These are phyloP conservation scores for Ophioninae sp. DNA, from an alignment of 2,888 invertebrate genomes.

Conservation along the genomic window DNA sequence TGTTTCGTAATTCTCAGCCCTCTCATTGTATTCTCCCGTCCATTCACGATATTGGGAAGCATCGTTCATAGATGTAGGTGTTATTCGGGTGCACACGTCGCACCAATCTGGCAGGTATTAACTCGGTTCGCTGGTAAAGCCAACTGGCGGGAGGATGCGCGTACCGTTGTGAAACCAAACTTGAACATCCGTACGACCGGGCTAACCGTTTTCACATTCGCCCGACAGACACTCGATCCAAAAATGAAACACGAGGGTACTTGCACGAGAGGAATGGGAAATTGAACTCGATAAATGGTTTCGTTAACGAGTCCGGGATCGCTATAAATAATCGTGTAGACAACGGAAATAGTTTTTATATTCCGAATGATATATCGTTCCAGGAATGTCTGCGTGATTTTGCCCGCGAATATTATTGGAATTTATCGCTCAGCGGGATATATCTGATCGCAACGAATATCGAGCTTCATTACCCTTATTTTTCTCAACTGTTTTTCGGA, in stretches of 20 bases:
- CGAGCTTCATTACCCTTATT: neutral
- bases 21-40: conserved; percentile 20
- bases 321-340: conserved; percentile 65
- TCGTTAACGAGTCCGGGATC: conserved; percentile 62
- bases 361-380: conserved; percentile 63
- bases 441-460: conserved; percentile 15
- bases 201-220: conserved; percentile 26
- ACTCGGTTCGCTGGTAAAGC: conserved; percentile 29
- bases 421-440: conserved; percentile 3
- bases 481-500: neutral
- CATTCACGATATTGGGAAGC: conserved; percentile 43
- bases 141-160: conserved; percentile 55
- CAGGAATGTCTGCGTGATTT: conserved; percentile 16
- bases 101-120: conserved; percentile 63
- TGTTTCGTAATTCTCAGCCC: conserved; percentile 45
- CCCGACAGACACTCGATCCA: conserved; percentile 52
- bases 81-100: conserved; percentile 11
- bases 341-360: conserved; percentile 39
- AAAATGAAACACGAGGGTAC: conserved; percentile 39
- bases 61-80: neutral
- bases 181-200: conserved; percentile 63
- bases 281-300: conserved; percentile 70
- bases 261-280: conserved; percentile 59
- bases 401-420: conserved; percentile 1
- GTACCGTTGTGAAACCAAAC: conserved; percentile 66